phyloP scores from a whole-genome alignment of 1,140 invertebrate genomes.

The Archegozetes longisetosus region DNA sequence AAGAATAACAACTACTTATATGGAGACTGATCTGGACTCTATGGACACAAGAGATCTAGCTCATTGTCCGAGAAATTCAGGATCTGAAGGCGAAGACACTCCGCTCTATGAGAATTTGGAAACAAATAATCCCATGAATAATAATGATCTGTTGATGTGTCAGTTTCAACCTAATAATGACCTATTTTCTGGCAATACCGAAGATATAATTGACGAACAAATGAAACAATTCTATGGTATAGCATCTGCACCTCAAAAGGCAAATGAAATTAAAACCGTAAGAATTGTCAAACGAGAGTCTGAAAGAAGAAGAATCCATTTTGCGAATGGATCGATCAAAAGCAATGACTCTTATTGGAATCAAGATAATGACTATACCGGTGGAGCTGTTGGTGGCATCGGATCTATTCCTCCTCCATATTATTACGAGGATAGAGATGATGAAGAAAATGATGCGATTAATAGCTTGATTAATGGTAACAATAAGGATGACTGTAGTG shows the following conservation, averaged over 20 bases:
- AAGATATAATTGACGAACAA: slow-evolving; percentile 3
- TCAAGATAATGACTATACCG: neutral
- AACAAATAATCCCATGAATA: neutral
- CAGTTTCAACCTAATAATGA: neutral
- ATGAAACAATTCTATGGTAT: slow-evolving; percentile 8
- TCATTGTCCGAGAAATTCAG: neutral
- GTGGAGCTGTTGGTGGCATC: neutral
- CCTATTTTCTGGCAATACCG: neutral
- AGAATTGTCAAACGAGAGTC: slow-evolving; percentile 80
- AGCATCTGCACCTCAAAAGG: neutral
- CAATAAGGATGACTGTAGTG: neutral
- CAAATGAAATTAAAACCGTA: slow-evolving; percentile 66
- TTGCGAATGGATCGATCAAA: neutral
- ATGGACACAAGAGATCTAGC: slow-evolving; percentile 30
- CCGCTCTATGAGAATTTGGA: slow-evolving; percentile 21
- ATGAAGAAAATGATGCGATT: neutral
- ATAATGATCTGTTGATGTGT: neutral
- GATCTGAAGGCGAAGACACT: slow-evolving; percentile 16
- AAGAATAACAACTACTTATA: slow-evolving; percentile 14
- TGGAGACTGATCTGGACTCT: slow-evolving; percentile 10
- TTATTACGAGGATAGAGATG: neutral
- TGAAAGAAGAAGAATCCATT: slow-evolving; percentile 40
- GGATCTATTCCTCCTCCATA: neutral
- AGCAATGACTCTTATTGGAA: neutral
- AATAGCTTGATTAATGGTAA: neutral